A percentile compares a stretch with the other conserved stretches of the same genome.
These are phyloP conservation scores for Nylanderia fulva DNA, from an alignment of 1,140 invertebrate genomes.

Conservation along the genomic window DNA sequence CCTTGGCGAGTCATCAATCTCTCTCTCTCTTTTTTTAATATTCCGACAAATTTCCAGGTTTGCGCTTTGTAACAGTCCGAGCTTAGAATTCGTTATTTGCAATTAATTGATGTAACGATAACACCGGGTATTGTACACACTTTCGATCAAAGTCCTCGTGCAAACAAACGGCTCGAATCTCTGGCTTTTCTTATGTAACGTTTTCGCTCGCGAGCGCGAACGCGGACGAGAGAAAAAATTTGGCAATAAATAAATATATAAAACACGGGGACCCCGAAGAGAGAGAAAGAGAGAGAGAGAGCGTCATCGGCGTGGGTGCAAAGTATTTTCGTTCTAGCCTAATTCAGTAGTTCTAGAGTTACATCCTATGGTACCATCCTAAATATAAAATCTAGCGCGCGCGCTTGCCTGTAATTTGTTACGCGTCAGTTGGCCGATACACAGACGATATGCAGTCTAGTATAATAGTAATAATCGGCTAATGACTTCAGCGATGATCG, in stretches of 20 bases:
- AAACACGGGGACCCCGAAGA: conserved; percentile 34
- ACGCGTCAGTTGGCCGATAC: neutral
- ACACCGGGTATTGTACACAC: neutral
- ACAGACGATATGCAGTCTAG: neutral
- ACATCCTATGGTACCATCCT: conserved; percentile 77
- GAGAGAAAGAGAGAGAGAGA: conserved; percentile 1
- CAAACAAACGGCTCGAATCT: neutral
- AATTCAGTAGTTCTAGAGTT: conserved; percentile 84
- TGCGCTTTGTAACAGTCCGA: neutral
- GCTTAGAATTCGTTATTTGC: neutral
- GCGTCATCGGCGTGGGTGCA: conserved; percentile 73
- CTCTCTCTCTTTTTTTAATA: neutral
- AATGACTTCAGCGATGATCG: conserved; percentile 17
- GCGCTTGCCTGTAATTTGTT: conserved; percentile 72
- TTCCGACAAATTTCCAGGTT: neutral
- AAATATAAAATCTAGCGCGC: conserved; percentile 84
- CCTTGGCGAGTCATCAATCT: conserved; percentile 46
- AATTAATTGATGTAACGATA: neutral
- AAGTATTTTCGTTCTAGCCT: conserved; percentile 83
- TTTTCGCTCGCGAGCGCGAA: neutral
- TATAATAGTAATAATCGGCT: conserved; percentile 10
- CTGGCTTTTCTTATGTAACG: conserved; percentile 16
- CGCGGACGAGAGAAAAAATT: conserved; percentile 26
- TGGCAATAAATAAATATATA: conserved; percentile 63
- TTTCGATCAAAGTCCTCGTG: neutral